Conservation (phyloP, 2,113 vertebrate species). For the Cheirogaleus medius region DNA sequence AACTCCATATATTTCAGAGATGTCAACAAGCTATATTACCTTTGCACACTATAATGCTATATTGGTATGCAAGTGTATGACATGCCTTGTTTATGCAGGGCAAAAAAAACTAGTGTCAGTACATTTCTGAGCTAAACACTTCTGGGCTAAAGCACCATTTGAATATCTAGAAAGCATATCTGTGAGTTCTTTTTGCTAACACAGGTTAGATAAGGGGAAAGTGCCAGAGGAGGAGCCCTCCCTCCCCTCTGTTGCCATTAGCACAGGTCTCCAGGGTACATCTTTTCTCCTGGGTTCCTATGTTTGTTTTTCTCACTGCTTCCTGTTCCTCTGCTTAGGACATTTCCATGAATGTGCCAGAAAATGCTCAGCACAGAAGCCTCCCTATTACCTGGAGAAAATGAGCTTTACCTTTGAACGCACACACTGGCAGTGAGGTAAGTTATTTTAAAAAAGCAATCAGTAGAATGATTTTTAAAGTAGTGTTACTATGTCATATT, state of each 20-base stretch:
- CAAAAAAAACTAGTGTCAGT: not conserved
- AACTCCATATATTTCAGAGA: not conserved
- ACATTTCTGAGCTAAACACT: not conserved
- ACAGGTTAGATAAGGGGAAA: not conserved
- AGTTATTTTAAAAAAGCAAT: not conserved
- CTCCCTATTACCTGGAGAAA: not conserved
- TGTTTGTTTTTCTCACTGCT: constrained; percentile 8
- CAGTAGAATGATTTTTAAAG: not conserved
- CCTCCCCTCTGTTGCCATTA: not conserved
- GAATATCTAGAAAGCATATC: not conserved
- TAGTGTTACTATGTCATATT: not conserved
- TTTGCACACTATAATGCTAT: not conserved
- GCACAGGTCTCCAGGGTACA: not conserved
- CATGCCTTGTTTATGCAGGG: not conserved
- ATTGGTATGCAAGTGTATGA: not conserved
- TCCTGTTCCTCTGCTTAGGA: not conserved
- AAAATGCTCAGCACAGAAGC: not conserved
- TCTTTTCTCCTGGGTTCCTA: not conserved
- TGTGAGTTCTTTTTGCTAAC: not conserved
- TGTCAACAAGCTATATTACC: not conserved
- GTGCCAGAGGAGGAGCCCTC: not conserved
- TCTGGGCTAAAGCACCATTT: not conserved
- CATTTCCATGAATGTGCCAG: not conserved
- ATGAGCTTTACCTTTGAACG: not conserved
- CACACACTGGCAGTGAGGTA: not conserved